Conservation (phyloP, 2,113 vertebrate genomes). For the Spermophilus dauricus region DNA sequence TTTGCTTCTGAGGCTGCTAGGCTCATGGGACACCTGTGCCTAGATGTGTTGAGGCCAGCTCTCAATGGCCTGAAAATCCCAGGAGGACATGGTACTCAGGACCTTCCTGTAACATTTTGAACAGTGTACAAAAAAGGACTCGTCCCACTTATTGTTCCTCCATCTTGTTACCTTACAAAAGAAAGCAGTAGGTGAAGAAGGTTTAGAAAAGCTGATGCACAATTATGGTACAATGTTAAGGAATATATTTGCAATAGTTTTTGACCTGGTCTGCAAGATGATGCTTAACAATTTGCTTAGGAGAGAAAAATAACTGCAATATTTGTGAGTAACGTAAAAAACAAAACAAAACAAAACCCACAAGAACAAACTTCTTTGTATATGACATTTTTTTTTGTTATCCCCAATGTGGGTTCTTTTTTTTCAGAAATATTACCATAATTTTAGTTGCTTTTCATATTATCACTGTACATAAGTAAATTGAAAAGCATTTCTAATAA, state of each 20-base stretch:
- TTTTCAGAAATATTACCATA: neutral
- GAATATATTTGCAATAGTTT: neutral
- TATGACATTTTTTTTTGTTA: neutral
- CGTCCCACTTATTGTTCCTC: fast-evolving
- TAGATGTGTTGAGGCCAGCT: neutral
- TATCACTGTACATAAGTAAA: neutral
- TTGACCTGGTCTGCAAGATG: neutral
- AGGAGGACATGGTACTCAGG: neutral
- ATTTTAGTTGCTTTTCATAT: neutral
- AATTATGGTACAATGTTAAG: neutral
- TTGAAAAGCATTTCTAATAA: neutral
- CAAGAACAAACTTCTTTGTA: neutral
- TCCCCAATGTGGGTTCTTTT: neutral
- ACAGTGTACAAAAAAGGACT: neutral
- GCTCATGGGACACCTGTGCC: neutral
- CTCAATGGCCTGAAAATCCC: neutral
- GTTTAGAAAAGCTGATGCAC: neutral
- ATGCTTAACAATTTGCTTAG: neutral
- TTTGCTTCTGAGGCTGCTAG: neutral
- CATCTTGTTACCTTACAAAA: fast-evolving
- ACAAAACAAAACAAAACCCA: too few species aligned
- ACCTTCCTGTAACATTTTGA: neutral
- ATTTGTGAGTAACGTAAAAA: neutral
- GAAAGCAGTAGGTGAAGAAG: neutral
- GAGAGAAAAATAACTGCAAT: neutral